These are phyloP conservation scores for Serilophus lunatus DNA, from an alignment of 2,113 vertebrate genomes.

Conservation along the genomic window DNA sequence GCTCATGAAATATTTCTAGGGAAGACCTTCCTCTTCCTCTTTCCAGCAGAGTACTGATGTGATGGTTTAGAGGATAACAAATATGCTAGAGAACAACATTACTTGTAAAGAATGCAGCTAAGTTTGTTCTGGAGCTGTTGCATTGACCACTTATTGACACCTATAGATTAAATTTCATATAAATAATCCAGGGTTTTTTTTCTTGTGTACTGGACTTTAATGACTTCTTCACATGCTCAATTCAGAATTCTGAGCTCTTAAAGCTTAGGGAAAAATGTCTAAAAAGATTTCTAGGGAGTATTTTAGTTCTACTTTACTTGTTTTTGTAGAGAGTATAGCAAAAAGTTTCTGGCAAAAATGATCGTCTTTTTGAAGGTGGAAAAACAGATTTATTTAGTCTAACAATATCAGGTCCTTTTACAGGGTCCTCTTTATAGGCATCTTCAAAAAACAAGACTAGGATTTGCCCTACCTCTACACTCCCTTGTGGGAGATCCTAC, in stretches of 20 bases:
- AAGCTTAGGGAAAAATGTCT: neutral
- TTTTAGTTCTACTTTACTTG: neutral
- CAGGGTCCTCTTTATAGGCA: too few species aligned
- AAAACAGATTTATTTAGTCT: neutral
- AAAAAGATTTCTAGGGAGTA: neutral
- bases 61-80: neutral
- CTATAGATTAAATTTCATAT: neutral
- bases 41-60: neutral
- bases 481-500: neutral
- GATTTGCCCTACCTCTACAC: neutral
- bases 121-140: neutral
- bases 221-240: neutral
- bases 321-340: neutral
- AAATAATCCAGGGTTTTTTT: neutral
- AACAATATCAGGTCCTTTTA: fast-evolving
- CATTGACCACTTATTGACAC: neutral
- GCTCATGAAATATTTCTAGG: neutral
- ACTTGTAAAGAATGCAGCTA: neutral
- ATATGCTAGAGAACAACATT: neutral
- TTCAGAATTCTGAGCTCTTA: neutral
- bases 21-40: neutral
- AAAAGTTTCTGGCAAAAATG: neutral
- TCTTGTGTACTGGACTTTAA: neutral
- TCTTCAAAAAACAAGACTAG: neutral
- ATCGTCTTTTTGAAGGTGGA: neutral